Conservation (phyloP, 92 coral and sea anemone genomes). For the Epizoanthus stellaris region DNA sequence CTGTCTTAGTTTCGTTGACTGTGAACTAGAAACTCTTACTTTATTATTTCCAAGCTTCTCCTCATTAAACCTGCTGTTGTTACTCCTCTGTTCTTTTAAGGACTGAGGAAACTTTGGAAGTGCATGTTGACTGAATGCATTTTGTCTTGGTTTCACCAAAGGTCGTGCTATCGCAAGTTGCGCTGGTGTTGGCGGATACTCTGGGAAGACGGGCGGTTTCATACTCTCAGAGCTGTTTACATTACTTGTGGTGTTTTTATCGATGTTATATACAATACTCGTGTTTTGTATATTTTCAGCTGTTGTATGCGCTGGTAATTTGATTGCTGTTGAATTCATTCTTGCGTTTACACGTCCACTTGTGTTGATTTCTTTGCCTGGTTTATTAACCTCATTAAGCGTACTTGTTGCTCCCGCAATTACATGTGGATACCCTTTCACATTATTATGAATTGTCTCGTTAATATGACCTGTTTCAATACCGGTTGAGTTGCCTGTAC, state of each 20-base stretch:
- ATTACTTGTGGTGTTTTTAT: background rate
- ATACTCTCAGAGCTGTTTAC: background rate
- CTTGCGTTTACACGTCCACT: background rate
- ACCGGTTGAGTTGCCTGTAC: too few species aligned
- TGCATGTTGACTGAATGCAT: background rate
- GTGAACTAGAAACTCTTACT: too few species aligned
- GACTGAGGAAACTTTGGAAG: background rate
- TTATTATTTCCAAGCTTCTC: too few species aligned
- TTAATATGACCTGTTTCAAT: background rate
- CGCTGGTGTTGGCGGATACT: slow-evolving; percentile 10
- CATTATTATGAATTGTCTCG: background rate
- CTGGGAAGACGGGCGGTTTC: background rate
- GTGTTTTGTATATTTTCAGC: background rate
- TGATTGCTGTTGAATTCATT: background rate
- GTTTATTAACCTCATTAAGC: background rate
- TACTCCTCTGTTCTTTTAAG: background rate
- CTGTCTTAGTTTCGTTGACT: background rate
- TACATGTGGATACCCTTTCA: too few species aligned
- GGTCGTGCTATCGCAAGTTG: slow-evolving; percentile 34
- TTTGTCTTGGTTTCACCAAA: slow-evolving; percentile 24
- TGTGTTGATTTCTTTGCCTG: background rate
- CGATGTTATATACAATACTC: background rate
- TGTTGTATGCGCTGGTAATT: background rate
- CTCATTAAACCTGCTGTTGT: background rate
- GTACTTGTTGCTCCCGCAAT: background rate